Conservation (phyloP, 2,888 invertebrate genomes). For the Lydus trimaculatus region DNA sequence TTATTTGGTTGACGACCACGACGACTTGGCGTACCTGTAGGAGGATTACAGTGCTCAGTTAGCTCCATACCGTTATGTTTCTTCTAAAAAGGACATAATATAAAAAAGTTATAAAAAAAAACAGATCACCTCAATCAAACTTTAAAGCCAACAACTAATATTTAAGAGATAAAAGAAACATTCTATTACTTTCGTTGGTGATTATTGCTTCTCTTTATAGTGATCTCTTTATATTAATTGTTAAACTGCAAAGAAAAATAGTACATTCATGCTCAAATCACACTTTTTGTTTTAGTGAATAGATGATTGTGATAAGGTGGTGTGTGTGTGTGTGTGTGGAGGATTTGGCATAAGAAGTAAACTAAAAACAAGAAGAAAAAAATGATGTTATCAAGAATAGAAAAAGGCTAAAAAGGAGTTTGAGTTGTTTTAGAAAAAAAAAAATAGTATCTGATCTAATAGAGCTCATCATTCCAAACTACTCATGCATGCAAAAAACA, state of each 20-base stretch:
- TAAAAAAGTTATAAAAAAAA: slow-evolving; percentile 29
- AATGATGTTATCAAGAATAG: not conserved
- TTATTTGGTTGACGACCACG: slow-evolving; percentile 48
- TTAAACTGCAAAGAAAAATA: slow-evolving; percentile 13
- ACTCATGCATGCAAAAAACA: slow-evolving; percentile 56
- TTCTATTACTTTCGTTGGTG: not conserved
- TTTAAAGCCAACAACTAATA: slow-evolving; percentile 10
- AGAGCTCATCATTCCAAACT: slow-evolving; percentile 46
- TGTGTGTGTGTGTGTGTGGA: not conserved
- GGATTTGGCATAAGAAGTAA: not conserved
- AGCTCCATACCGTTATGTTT: slow-evolving; percentile 34
- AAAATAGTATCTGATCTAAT: slow-evolving; percentile 28
- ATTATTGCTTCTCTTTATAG: not conserved
- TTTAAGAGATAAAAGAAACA: not conserved
- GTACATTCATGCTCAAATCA: slow-evolving; percentile 34
- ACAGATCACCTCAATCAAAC: slow-evolving; percentile 27
- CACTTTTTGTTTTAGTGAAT: slow-evolving; percentile 15
- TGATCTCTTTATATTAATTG: not conserved
- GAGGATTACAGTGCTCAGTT: slow-evolving; percentile 30
- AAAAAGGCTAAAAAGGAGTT: not conserved
- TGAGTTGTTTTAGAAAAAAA: not conserved
- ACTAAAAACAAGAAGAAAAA: not conserved
- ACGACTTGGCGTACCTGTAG: slow-evolving; percentile 52
- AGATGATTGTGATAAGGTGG: not conserved
- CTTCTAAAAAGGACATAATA: slow-evolving; percentile 41